phyloP scores from a whole-genome alignment of 2,797 vertebrate genomes.

The Telmatherina bonti region DNA sequence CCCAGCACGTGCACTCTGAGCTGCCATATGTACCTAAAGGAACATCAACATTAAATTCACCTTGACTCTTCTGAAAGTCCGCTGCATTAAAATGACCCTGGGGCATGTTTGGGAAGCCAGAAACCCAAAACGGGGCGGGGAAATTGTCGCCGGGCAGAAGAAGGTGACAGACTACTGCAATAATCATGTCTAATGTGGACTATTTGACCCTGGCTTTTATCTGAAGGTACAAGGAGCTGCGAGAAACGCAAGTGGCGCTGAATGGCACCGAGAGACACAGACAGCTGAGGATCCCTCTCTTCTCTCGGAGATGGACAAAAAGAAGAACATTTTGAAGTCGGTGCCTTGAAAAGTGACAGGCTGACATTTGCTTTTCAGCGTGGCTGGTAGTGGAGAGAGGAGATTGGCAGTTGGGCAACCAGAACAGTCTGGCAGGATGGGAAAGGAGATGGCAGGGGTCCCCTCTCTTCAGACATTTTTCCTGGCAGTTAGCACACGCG shows the following conservation, averaged over 20 bases:
- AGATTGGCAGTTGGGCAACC: constrained; percentile 78
- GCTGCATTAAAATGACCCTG: constrained; percentile 52
- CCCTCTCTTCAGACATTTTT: constrained; percentile 76
- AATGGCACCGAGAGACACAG: constrained; percentile 34
- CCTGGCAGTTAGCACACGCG: constrained; percentile 63
- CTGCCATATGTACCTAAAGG: constrained; percentile 46
- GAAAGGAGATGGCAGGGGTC: constrained; percentile 77
- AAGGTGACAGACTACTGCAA: constrained; percentile 56
- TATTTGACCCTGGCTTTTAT: constrained; percentile 67
- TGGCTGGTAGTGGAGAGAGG: constrained; percentile 70
- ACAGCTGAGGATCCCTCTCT: constrained; percentile 44
- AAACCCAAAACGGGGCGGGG: constrained; percentile 28
- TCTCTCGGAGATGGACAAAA: constrained; percentile 50
- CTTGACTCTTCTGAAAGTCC: constrained; percentile 60
- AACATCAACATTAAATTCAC: constrained; percentile 52
- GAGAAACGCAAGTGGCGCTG: constrained; percentile 38
- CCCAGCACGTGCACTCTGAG: constrained; percentile 29
- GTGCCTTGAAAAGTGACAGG: constrained; percentile 76
- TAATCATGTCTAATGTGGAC: constrained; percentile 70
- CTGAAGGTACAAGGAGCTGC: constrained; percentile 46
- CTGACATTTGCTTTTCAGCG: constrained; percentile 81
- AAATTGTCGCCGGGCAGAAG: constrained; percentile 44
- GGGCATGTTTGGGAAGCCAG: constrained; percentile 41
- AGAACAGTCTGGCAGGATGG: constrained; percentile 75
- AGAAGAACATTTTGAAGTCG: constrained; percentile 73